Evolutionary conservation across 2,113 vertebrate species (phyloP).

Genomic region (Hyaena hyaena): DNA sequence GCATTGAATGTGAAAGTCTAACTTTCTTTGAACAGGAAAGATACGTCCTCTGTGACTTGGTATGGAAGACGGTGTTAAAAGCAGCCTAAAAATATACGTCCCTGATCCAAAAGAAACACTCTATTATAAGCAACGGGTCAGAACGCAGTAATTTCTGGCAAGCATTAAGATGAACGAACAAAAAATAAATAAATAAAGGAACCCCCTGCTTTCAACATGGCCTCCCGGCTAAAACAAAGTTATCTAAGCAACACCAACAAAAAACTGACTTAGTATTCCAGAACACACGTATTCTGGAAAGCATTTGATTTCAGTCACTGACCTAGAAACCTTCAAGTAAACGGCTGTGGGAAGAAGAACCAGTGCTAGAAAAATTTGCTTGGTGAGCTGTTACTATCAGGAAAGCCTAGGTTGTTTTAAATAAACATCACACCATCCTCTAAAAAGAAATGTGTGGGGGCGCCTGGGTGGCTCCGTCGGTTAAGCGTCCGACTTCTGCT

Average conservation of each 20-base stretch:
- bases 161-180: conserved; percentile 34
- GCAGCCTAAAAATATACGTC: background rate
- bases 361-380: conserved; percentile 61
- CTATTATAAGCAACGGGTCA: background rate
- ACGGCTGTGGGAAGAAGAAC: conserved; percentile 56
- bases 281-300: conserved; percentile 49
- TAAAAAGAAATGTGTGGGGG: conserved; percentile 49
- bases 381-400: conserved; percentile 53
- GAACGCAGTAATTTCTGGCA: conserved; percentile 17
- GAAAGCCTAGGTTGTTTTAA: conserved; percentile 62
- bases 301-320: conserved; percentile 46
- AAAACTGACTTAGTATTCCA: conserved; percentile 62
- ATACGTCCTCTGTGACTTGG: background rate
- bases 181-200: background rate
- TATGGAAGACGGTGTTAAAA: conserved; percentile 17
- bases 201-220: conserved; percentile 26
- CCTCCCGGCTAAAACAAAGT: conserved; percentile 34
- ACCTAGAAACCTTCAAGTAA: conserved; percentile 64
- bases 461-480: too few relatives aligned
- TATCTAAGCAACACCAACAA: conserved; percentile 55
- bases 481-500: too few relatives aligned
- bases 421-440: conserved; percentile 8
- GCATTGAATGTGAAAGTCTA: conserved; percentile 39
- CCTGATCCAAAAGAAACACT: conserved; percentile 34
- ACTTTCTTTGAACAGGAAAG: conserved; percentile 52